phyloP scores from a whole-genome alignment of 2,113 vertebrate genomes.

The Scolopax mira region DNA sequence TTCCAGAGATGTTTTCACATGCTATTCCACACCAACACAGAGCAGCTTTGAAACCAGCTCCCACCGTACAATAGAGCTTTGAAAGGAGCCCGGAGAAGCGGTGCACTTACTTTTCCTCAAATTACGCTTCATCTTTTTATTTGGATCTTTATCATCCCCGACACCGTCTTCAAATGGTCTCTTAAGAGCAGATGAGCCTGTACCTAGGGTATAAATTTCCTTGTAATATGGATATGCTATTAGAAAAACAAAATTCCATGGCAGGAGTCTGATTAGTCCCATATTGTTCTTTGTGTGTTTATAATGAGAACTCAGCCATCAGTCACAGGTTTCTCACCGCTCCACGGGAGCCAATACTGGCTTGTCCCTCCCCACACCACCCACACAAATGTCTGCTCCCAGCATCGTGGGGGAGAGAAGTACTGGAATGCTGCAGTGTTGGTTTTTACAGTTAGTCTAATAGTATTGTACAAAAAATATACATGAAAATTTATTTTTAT shows the following conservation, averaged over 20 bases:
- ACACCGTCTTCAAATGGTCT: conserved; percentile 93
- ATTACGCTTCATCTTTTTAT: conserved; percentile 99
- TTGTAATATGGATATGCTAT: not conserved
- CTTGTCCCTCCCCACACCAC: not conserved
- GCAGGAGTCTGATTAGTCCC: conserved; percentile 11
- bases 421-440: not conserved
- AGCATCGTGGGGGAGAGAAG: rapidly evolving
- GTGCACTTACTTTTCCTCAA: conserved; percentile 89
- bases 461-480: not conserved
- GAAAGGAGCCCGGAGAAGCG: not conserved
- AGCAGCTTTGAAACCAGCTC: not conserved
- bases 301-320: not conserved
- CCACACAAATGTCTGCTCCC: not conserved
- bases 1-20: not conserved
- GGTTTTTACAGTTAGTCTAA: not conserved
- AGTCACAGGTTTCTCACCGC: not conserved
- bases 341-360: not conserved
- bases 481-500: not conserved
- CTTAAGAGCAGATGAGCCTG: conserved; percentile 85
- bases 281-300: not conserved
- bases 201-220: conserved; percentile 62
- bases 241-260: conserved; percentile 18
- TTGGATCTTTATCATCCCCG: conserved; percentile 96
- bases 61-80: not conserved
- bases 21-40: not conserved